Evolutionary conservation across 2,113 vertebrate genomes (phyloP).

Genomic region (Oreotrochilus melanogaster): DNA sequence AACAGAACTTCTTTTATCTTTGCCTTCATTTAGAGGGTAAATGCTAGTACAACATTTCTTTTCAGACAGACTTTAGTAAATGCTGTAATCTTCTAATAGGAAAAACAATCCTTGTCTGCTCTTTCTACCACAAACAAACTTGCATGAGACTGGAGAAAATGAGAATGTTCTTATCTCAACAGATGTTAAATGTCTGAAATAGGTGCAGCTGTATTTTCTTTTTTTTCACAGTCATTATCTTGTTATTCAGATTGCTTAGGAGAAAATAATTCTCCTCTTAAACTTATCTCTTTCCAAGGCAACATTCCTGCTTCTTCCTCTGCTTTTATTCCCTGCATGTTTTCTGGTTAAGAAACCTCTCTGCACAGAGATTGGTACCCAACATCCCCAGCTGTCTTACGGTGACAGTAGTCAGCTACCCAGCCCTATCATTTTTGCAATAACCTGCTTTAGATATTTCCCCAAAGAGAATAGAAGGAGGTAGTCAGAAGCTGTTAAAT

Average conservation of each 20-base stretch:
- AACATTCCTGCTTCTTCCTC: not conserved
- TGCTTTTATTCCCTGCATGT: not conserved
- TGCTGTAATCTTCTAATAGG: not conserved
- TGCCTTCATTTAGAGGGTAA: not conserved
- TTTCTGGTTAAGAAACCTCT: not conserved
- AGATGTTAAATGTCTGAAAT: not conserved
- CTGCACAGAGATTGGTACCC: not conserved
- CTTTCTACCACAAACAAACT: not conserved
- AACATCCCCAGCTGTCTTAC: accelerated
- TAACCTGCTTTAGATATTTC: not conserved
- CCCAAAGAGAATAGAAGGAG: not conserved
- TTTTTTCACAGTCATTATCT: not conserved
- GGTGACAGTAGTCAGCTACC: not conserved
- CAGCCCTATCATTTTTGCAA: not conserved
- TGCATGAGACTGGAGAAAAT: not conserved
- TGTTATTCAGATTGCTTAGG: not conserved
- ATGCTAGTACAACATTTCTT: not conserved
- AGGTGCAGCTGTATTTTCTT: not conserved
- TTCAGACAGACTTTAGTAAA: not conserved
- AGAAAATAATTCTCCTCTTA: not conserved
- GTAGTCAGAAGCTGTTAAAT: not conserved
- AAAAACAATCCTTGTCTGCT: not conserved
- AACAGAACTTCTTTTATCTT: not conserved
- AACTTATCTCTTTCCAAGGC: not conserved
- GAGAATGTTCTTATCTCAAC: not conserved